These are phyloP conservation scores for Cottoperca gobio DNA, from an alignment of 2,797 vertebrate species.

Conservation along the genomic window DNA sequence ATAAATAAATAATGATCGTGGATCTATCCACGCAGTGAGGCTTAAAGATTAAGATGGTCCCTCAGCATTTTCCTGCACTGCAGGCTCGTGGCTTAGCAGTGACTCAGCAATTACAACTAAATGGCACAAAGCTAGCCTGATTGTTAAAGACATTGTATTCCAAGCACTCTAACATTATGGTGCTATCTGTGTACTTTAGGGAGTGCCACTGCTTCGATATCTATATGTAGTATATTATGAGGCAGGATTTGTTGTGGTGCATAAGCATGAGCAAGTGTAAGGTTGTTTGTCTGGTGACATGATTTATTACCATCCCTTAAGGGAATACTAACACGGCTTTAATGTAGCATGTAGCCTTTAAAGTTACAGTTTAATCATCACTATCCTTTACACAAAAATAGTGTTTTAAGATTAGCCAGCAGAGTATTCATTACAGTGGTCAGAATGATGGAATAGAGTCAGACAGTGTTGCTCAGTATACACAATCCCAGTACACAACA, in stretches of 20 bases:
- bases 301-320: neutral
- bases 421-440: neutral
- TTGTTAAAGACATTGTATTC: constrained; percentile 7
- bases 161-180: neutral
- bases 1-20: constrained; percentile 14
- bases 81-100: constrained; percentile 33
- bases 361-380: neutral
- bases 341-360: neutral
- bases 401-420: too few species aligned
- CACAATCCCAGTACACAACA: constrained; percentile 5
- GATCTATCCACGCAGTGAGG: neutral
- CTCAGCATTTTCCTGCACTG: constrained; percentile 17
- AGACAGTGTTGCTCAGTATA: neutral
- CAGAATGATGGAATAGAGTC: neutral
- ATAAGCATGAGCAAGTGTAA: constrained; percentile 1
- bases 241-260: neutral
- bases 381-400: neutral
- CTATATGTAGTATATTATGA: constrained; percentile 5
- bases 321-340: neutral
- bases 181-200: neutral
- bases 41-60: neutral
- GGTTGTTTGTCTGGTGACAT: neutral
- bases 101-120: constrained; percentile 65
- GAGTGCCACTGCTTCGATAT: neutral
- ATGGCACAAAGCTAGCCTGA: constrained; percentile 2